Percentiles rank a stretch among this genome's conserved stretches.
These are phyloP conservation scores for Ceratosolen solmsi DNA, from an alignment of 1,140 invertebrate genomes.

Conservation along the genomic window DNA sequence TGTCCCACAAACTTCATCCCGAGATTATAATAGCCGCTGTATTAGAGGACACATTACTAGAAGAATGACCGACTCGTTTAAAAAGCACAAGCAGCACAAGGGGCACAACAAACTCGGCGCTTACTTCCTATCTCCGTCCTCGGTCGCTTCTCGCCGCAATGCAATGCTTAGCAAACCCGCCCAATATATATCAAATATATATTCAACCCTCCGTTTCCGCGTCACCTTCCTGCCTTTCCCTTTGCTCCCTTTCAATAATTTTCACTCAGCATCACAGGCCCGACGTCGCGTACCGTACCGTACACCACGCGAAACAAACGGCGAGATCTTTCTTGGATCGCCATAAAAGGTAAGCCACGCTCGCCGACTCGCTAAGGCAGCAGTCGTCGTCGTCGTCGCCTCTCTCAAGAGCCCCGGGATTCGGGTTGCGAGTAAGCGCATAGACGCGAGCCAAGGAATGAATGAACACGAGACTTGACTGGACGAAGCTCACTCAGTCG, in stretches of 20 bases:
- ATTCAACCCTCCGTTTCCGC: too few species aligned
- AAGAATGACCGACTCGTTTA: too few species aligned
- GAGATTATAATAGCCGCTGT: too few species aligned
- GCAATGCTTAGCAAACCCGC: too few species aligned
- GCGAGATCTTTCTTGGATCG: conserved; percentile 61
- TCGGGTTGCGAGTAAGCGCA: neutral
- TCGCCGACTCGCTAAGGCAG: conserved; percentile 46
- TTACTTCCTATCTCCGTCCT: too few species aligned
- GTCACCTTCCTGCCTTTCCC: too few species aligned
- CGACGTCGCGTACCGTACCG: neutral
- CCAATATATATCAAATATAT: too few species aligned
- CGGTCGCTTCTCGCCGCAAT: too few species aligned
- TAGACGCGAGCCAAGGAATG: neutral
- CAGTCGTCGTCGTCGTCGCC: neutral
- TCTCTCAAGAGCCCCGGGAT: neutral
- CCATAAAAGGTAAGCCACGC: conserved; percentile 71
- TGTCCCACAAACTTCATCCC: too few species aligned
- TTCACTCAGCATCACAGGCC: conserved; percentile 34
- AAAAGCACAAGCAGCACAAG: too few species aligned
- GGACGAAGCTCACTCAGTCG: neutral
- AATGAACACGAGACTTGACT: neutral
- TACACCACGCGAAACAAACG: conserved; percentile 58
- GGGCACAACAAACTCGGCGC: too few species aligned
- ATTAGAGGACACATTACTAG: too few species aligned
- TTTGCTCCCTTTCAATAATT: neutral